A percentile compares a stretch with the other conserved stretches of the same genome.
These are phyloP conservation scores for Bagarius yarrelli DNA, from an alignment of 2,113 vertebrate genomes.

Conservation along the genomic window DNA sequence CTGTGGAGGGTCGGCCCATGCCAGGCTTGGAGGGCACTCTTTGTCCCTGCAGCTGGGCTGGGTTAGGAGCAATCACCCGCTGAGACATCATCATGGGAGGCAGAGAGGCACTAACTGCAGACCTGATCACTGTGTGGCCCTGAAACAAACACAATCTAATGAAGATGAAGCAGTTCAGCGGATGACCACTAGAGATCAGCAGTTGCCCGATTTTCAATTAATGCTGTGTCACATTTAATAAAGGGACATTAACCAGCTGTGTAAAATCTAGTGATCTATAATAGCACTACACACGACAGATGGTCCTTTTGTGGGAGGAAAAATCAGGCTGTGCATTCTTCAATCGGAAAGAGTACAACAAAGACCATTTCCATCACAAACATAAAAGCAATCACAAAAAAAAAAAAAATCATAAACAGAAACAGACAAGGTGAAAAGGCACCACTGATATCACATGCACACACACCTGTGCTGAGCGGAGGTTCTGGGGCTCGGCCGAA, in stretches of 20 bases:
- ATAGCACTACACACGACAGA: background rate
- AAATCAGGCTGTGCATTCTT: background rate
- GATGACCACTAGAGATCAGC: slow-evolving; percentile 52
- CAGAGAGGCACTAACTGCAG: slow-evolving; percentile 81
- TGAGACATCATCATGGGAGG: slow-evolving; percentile 95
- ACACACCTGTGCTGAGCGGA: slow-evolving; percentile 86
- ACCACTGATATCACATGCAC: background rate
- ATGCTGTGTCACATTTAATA: background rate
- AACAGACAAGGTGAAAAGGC: slow-evolving; percentile 54
- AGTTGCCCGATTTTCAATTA: slow-evolving; percentile 5
- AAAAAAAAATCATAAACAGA: background rate
- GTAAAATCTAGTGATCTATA: background rate
- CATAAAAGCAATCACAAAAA: background rate
- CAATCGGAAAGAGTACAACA: background rate
- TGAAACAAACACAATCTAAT: slow-evolving; percentile 55
- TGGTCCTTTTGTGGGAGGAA: background rate
- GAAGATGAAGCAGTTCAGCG: slow-evolving; percentile 15
- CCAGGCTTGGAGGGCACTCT: slow-evolving; percentile 83
- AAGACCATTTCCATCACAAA: background rate
- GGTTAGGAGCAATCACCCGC: slow-evolving; percentile 90
- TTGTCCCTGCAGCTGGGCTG: slow-evolving; percentile 87
- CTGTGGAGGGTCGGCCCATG: slow-evolving; percentile 81
- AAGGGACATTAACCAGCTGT: slow-evolving; percentile 16
- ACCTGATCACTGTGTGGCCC: slow-evolving; percentile 94
- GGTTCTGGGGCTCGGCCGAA: slow-evolving; percentile 87